Evolutionary conservation across 2,797 vertebrate species (phyloP).

Genomic region (Coccyzus lansbergi): DNA sequence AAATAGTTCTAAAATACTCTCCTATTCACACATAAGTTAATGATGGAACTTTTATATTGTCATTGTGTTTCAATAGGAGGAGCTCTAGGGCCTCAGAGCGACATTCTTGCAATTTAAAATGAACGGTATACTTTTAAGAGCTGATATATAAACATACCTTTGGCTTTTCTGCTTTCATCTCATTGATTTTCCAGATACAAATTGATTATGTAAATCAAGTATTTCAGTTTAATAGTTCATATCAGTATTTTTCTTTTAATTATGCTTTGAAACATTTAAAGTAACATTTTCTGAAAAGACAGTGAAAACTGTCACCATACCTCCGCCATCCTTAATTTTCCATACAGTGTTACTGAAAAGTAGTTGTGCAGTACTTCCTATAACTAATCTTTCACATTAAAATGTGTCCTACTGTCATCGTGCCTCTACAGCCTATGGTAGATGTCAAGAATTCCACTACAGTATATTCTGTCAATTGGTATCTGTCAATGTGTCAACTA

Average conservation of each 20-base stretch:
- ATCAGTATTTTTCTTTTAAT: conserved; percentile 35
- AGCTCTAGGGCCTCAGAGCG: neutral
- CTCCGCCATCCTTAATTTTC: conserved; percentile 40
- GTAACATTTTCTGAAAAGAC: neutral
- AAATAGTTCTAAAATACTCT: neutral
- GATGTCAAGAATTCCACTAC: conserved; percentile 16
- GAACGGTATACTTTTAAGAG: neutral
- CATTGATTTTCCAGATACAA: conserved; percentile 46
- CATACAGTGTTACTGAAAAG: neutral
- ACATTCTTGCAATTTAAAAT: neutral
- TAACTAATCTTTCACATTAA: conserved; percentile 31
- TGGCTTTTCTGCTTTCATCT: neutral
- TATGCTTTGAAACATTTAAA: neutral
- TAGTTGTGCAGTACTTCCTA: neutral
- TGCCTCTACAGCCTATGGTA: neutral
- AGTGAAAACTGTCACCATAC: neutral
- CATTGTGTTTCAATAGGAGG: neutral
- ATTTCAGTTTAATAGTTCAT: conserved; percentile 32
- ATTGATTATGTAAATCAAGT: conserved; percentile 56
- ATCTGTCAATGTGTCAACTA: conserved; percentile 63
- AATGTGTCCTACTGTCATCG: conserved; percentile 39
- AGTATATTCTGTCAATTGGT: conserved; percentile 18
- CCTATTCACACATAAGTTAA: neutral
- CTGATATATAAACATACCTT: neutral
- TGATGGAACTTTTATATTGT: neutral